These are phyloP conservation scores for Platypus cylindrus DNA, from an alignment of 2,888 invertebrate species.

Conservation along the genomic window DNA sequence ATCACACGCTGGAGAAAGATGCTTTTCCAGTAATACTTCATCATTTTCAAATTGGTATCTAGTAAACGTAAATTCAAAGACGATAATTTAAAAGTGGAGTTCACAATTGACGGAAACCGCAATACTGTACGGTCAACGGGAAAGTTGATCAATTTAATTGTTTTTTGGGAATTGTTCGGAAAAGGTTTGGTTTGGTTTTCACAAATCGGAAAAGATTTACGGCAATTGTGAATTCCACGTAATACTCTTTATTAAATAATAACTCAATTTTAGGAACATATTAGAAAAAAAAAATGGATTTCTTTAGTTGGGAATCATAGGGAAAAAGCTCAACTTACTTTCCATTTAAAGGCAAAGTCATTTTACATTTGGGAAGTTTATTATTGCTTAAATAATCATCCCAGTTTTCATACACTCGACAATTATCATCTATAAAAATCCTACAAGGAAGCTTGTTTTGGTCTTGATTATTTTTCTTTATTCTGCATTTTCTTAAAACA, in stretches of 20 bases:
- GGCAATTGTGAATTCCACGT: no score
- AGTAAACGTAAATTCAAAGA: no score
- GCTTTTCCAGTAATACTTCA: conserved; percentile 23
- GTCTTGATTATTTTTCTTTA: conserved; percentile 18
- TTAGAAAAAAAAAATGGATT: not conserved
- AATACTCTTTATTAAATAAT: no score
- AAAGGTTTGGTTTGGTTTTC: no score
- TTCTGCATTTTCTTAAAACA: conserved; percentile 28
- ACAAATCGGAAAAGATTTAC: no score
- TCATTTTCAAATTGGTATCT: conserved; percentile 24
- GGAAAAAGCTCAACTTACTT: conserved; percentile 18
- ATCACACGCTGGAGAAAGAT: conserved; percentile 27
- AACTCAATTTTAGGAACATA: not conserved
- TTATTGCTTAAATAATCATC: conserved; percentile 40
- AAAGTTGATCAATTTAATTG: no score
- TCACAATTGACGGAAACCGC: no score
- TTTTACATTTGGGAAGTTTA: conserved; percentile 41
- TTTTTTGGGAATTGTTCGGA: no score
- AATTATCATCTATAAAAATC: conserved; percentile 27
- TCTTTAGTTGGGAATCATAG: no score
- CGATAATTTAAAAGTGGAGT: no score
- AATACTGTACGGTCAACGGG: no score
- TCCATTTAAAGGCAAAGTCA: conserved; percentile 43
- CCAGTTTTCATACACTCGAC: conserved; percentile 44
- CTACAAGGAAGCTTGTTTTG: no score